Base-by-base conservation (phyloP, 2,797 vertebrate species). In the Falco biarmicus region DNA sequence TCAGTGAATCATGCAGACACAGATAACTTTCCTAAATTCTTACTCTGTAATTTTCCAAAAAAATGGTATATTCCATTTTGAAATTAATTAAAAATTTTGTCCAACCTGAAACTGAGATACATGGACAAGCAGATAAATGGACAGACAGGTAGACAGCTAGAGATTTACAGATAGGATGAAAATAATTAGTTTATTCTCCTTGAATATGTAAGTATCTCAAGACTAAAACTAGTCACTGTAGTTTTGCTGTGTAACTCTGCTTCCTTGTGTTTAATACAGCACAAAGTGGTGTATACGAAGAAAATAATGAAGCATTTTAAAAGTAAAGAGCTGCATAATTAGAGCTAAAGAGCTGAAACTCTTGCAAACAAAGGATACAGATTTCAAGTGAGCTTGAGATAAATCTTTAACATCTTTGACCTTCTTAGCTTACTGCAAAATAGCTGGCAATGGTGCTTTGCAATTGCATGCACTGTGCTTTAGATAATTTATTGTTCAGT, bases 311-410 rank as follows among this genome's bases (percentile, higher is more conserved):
- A 69, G 6, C 20, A 59, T 88, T 87, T 86, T 71, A 60, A 57
- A 91, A 93, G 24, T 59, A 45, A 93, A 90, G 93, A 53, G 6
- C 54, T 86, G 22, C 21, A 45, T 54, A 82, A 48, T 81, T 81
- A 91, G 21, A 59, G 11, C 24, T 50, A 56, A 87, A 78, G 37
- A 90, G 10, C 31, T 91, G 69, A 90, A 95, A 86, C 17, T 61
- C 66, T 41, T 79, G 26, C 29, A 90, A 37, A 68, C 16, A 78
- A 92, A 89, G 8, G 43, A 74, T 69, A 45, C 10, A 86, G 26
- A 93, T 84, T 94, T 89, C 47, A 78, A 92, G 51, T 56, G 65
- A 94, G 41, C 24, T 93, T 85, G 37, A 90, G 84, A 88, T 69
- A 59, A 84, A 90, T 61, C 48, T 82, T 88, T 54, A 84, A 54